Conservation (phyloP, 2,888 invertebrate species). For the Netelia virgata region DNA sequence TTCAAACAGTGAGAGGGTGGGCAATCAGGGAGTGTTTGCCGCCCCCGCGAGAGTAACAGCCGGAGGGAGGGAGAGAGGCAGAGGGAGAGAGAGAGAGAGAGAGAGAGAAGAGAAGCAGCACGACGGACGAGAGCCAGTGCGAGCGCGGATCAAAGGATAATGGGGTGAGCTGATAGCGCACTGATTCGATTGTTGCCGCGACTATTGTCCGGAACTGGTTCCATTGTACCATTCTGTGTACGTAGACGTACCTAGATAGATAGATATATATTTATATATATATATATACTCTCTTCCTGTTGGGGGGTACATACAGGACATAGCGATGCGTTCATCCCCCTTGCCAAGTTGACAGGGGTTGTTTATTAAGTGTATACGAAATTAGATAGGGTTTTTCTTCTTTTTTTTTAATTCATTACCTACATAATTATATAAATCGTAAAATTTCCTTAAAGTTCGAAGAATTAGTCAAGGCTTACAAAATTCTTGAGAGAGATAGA, state of each 20-base stretch:
- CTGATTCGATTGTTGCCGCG: conserved; percentile 84
- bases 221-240: conserved; percentile 75
- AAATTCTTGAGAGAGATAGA: too few species aligned
- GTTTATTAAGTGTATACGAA: neutral
- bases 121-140: conserved; percentile 69
- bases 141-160: conserved; percentile 80
- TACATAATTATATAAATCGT: neutral
- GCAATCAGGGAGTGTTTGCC: conserved; percentile 84
- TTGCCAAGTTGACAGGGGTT: neutral
- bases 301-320: conserved; percentile 9
- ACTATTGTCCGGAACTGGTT: conserved; percentile 82
- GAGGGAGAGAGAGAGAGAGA: conserved; percentile 63
- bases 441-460: neutral
- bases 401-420: neutral
- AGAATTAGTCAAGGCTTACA: too few species aligned
- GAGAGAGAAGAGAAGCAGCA: conserved; percentile 76
- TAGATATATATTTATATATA: too few species aligned
- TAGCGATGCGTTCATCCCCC: conserved; percentile 10
- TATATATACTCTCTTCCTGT: conserved; percentile 23
- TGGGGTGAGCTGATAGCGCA: conserved; percentile 80
- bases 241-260: conserved; percentile 21
- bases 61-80: conserved; percentile 70
- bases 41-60: conserved; percentile 76
- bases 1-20: conserved; percentile 82
- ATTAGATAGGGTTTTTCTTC: neutral